These are phyloP conservation scores for Pempheris klunzingeri DNA, from an alignment of 2,797 vertebrate species.

Conservation along the genomic window DNA sequence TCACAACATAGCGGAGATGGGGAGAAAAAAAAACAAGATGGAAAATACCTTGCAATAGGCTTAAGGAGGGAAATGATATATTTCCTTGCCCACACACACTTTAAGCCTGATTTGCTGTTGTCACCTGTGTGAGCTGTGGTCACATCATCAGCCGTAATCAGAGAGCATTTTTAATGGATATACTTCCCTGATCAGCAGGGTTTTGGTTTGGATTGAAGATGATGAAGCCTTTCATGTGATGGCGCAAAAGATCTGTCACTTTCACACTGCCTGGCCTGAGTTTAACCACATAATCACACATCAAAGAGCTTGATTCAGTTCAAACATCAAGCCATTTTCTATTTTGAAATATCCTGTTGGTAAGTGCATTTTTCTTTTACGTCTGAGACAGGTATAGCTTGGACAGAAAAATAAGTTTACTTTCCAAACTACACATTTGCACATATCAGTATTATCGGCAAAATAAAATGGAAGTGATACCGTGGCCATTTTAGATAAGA, in stretches of 20 bases:
- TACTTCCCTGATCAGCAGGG: neutral
- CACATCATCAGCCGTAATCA: conserved; percentile 29
- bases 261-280: neutral
- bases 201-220: conserved; percentile 11
- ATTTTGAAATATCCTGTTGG: conserved; percentile 9
- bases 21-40: conserved; percentile 14
- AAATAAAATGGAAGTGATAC: conserved; percentile 21
- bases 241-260: conserved; percentile 8
- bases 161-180: neutral
- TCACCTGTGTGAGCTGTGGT: conserved; percentile 17
- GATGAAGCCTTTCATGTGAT: conserved; percentile 18
- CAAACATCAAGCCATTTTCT: conserved; percentile 6
- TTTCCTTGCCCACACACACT: conserved; percentile 7
- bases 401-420: neutral
- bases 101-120: conserved; percentile 25
- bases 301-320: conserved; percentile 8
- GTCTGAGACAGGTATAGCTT: conserved; percentile 9
- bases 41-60: conserved; percentile 39
- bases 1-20: conserved; percentile 43
- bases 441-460: conserved; percentile 3
- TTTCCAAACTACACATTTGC: conserved; percentile 6
- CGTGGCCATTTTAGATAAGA: conserved; percentile 38
- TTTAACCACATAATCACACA: conserved; percentile 20
- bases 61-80: conserved; percentile 11
- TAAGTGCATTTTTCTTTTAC: neutral